Base-by-base conservation (phyloP, 2,113 vertebrate species). In the Phyllopteryx taeniolatus region DNA sequence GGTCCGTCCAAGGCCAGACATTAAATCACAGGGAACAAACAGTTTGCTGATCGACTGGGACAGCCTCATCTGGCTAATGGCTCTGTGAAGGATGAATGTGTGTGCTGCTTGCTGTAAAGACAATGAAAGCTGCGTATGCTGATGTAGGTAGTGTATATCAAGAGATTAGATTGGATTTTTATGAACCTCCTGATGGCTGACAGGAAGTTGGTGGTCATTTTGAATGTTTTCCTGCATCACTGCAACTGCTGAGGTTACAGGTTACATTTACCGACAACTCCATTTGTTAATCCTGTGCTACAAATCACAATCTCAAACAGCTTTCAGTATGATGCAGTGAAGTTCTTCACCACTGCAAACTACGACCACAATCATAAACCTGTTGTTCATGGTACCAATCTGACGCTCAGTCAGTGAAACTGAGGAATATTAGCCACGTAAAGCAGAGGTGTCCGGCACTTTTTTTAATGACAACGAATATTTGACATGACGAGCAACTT, bases 1-100 rank as follows among this genome's bases (percentile, higher is more conserved):
- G 13, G 57, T 59, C 57, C n/a, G 14, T 61, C 12, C 31, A 35
- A 80, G 35, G 69, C 72, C 67, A 47, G 66, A 12, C 68, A 5
- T 42, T 88, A 83, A 85, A 85, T 86, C 77, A 82, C 44, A 2
- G 35, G 15, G 39, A 54, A 75, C 74, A 43, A 74, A 82, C 77
- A 31, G 77, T 77, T 69, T 27, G 70, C 80, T 71, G 76, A 85
- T 81, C 35, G 68, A 82, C 71, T 71, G 66, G 56, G 79, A 83
- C 83, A 85, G 73, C 20, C 70, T 88, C 83, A 90, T 90, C 84
- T 81, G 83, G 79, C 62, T 87, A 87, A 90, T 90, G 88, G 86
- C 77, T 72, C 12, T 13, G 49, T 68, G 75, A 80, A 35, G 68
- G 75, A 87, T 86, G 68, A 15, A 63, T 33, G 19, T 0, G 53